Percentiles rank a stretch among this genome's conserved stretches.
Evolutionary conservation across 1,140 invertebrate species (phyloP).

Genomic region (Cephus cinctus): DNA sequence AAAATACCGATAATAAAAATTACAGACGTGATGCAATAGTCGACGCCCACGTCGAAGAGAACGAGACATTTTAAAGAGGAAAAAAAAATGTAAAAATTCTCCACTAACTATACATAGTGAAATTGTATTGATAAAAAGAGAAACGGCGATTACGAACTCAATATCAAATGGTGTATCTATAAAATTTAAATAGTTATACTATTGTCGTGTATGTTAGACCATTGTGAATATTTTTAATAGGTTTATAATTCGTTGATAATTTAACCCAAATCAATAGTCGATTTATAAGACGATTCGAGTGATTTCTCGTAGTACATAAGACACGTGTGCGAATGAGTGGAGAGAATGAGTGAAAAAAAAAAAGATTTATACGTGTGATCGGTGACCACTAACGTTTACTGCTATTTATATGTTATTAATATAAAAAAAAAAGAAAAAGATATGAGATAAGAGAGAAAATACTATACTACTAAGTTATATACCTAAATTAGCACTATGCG

Average conservation of each 20-base stretch:
- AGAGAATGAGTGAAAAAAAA: too few relatives aligned
- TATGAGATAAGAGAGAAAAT: slow-evolving; percentile 16
- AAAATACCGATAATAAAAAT: too few relatives aligned
- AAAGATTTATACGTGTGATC: slow-evolving; percentile 22
- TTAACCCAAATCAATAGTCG: slow-evolving; percentile 37
- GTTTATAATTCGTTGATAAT: slow-evolving; percentile 48
- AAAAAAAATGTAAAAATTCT: not conserved
- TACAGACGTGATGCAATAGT: not conserved
- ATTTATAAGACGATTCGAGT: slow-evolving; percentile 22
- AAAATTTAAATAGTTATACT: slow-evolving; percentile 22
- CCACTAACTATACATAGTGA: not conserved
- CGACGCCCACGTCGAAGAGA: not conserved
- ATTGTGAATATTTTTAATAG: slow-evolving; percentile 54
- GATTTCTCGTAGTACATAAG: too few relatives aligned
- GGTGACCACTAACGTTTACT: slow-evolving; percentile 26
- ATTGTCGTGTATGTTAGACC: slow-evolving; percentile 49
- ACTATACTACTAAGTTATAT: slow-evolving; percentile 35
- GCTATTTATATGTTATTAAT: slow-evolving; percentile 34
- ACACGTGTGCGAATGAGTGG: slow-evolving; percentile 22
- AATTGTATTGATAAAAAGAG: not conserved
- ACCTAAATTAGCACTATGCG: slow-evolving; percentile 30
- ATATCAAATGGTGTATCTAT: slow-evolving; percentile 33
- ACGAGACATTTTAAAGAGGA: not conserved
- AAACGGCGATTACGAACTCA: not conserved
- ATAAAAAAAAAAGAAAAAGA: slow-evolving; percentile 3